Conservation (phyloP, 2,888 invertebrate species). For the Volucella bombylans region DNA sequence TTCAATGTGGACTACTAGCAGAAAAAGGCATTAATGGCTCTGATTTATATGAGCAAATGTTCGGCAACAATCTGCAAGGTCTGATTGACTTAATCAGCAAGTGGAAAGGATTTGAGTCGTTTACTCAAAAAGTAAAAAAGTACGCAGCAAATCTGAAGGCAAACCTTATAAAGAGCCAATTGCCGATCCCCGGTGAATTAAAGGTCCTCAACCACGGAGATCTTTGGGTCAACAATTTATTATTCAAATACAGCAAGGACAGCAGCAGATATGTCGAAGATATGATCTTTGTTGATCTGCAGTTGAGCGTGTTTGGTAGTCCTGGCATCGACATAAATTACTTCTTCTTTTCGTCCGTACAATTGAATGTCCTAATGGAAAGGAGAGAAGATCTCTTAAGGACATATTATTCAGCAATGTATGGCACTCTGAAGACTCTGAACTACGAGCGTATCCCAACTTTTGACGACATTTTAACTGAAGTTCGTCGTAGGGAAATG, state of each 20-base stretch:
- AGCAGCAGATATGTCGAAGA: conserved; percentile 76
- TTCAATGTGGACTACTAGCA: neutral
- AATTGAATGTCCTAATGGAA: conserved; percentile 76
- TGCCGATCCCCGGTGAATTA: conserved; percentile 72
- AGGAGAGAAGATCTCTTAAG: conserved; percentile 73
- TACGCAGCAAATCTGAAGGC: conserved; percentile 75
- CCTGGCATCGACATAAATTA: conserved; percentile 81
- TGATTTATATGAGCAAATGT: neutral
- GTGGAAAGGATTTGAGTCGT: conserved; percentile 80
- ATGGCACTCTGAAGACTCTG: too few species aligned
- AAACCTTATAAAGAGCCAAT: conserved; percentile 69
- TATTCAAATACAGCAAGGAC: conserved; percentile 80
- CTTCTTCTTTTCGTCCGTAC: conserved; percentile 80
- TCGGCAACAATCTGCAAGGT: neutral
- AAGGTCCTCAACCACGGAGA: conserved; percentile 77
- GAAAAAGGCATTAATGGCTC: conserved; percentile 11
- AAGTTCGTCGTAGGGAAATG: too few species aligned
- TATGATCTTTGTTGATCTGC: conserved; percentile 79
- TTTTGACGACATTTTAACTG: too few species aligned
- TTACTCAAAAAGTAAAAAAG: conserved; percentile 80
- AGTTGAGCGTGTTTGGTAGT: conserved; percentile 79
- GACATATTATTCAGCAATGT: too few species aligned
- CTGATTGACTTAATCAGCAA: neutral
- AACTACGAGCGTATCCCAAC: too few species aligned
- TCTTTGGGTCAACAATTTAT: conserved; percentile 83